A percentile compares a stretch with the other conserved stretches of the same genome.
phyloP scores from a whole-genome alignment of 30 jellyfish, hydroid and myxozoan genomes.

The Nemopilema nomurai region DNA sequence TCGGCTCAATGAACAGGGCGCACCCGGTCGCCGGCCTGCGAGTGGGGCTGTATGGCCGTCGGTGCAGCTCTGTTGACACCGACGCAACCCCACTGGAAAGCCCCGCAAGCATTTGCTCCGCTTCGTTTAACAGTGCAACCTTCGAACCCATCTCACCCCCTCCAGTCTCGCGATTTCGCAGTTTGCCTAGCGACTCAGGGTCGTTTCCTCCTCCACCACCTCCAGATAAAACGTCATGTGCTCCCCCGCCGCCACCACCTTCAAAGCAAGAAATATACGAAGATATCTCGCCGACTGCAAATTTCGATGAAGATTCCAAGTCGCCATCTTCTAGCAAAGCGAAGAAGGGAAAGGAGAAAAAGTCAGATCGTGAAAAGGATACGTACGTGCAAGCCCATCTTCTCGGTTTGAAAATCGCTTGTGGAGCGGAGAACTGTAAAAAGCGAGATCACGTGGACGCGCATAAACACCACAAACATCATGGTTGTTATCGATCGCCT shows the following conservation, averaged over 20 bases:
- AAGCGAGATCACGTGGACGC: background rate
- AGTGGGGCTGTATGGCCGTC: conserved; percentile 21
- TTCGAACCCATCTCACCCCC: conserved; percentile 93
- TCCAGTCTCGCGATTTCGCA: conserved; percentile 25
- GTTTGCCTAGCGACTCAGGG: conserved; percentile 11
- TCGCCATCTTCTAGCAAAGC: conserved; percentile 1
- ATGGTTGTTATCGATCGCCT: background rate
- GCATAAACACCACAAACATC: background rate
- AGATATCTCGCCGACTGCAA: conserved; percentile 90
- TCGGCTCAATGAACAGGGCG: conserved; percentile 56
- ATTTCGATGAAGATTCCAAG: conserved; percentile 45
- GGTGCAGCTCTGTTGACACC: conserved; percentile 34
- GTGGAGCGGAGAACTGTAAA: conserved; percentile 17
- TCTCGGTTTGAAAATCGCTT: conserved; percentile 43
- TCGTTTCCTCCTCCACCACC: conserved; percentile 76
- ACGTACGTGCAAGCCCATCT: conserved; percentile 53
- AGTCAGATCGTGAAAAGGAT: conserved; percentile 16
- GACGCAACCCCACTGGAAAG: conserved; percentile 63
- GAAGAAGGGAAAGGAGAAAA: conserved; percentile 3
- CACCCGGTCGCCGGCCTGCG: conserved; percentile 73
- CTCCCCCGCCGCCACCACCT: conserved; percentile 70
- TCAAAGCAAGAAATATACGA: conserved; percentile 71
- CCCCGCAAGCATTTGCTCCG: conserved; percentile 78
- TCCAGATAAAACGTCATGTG: conserved; percentile 46
- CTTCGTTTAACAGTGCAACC: conserved; percentile 68